These are phyloP conservation scores for Capra hircus DNA, from an alignment of 2,113 vertebrate species.

Conservation along the genomic window DNA sequence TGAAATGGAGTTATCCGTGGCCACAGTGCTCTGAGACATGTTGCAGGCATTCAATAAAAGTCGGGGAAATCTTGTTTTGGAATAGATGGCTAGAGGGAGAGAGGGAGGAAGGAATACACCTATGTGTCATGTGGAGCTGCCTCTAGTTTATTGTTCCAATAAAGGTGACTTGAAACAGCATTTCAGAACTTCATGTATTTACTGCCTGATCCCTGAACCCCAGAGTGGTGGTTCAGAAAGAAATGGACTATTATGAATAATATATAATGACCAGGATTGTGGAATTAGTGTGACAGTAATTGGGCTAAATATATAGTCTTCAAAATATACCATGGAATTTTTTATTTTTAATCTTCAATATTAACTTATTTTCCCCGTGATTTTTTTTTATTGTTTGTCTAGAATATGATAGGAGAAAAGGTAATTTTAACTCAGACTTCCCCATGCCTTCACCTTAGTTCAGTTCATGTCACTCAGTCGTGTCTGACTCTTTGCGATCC, in stretches of 20 bases:
- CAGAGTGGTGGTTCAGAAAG: background rate
- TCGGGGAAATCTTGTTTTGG: constrained; percentile 27
- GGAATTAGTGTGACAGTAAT: background rate
- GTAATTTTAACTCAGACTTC: background rate
- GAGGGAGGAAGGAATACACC: background rate
- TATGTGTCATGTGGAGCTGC: background rate
- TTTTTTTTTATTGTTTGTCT: background rate
- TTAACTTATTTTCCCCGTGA: constrained; percentile 7
- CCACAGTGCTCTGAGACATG: background rate
- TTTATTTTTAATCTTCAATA: background rate
- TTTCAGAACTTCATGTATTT: background rate
- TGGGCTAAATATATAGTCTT: background rate
- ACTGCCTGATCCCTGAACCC: background rate
- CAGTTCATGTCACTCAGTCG: background rate
- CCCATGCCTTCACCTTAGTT: background rate
- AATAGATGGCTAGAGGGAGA: background rate
- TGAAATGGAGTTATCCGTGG: background rate
- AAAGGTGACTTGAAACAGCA: background rate
- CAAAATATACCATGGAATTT: background rate
- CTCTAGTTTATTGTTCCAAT: background rate
- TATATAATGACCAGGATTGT: background rate
- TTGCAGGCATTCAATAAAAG: background rate
- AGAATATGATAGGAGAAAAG: background rate
- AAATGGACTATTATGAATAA: constrained; percentile 5
- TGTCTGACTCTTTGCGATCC: background rate